Base-by-base conservation (phyloP, 1,140 invertebrate species). In the Epicauta chinensis region DNA sequence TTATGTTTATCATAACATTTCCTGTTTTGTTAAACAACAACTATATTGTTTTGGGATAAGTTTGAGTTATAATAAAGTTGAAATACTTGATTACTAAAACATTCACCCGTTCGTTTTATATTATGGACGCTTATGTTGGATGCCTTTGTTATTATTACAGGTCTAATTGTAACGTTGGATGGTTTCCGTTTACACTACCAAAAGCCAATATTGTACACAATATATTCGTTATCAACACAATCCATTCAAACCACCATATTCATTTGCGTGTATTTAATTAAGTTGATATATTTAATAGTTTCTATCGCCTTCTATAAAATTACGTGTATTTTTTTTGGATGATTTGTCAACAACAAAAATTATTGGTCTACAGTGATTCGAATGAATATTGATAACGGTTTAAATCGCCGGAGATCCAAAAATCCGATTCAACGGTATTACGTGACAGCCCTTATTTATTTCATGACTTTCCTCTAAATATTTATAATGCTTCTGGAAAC, bases 381-480 rank as follows among this genome's bases (percentile, higher is more conserved):
- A 23, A 23, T 23, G 23, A 23, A 23, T 23, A 23, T 23, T 23
- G 23, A 23, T 23, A 23, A 5, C 23, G 4, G 4, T 23, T 23
- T 23, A 23, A 7, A 23, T 23, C 4, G 7, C 4, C 23, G 7
- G 23, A 23, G 23, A 23, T 23, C 23, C 4, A 3, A 5, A 7
- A 5, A 23, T 0, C 23, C 23, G 40, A 52, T 45, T 41, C 39
- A 43, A 42, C 29, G 9, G 11, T 17, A 45, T 45, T 30, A 35
- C 23, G 46, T 40, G 55, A 53, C 50, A 49, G 34, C 38, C 45
- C 36, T 53, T 53, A 57, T 57, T 57, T 57, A 57, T 57, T 57
- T 57, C 55, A 57, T 57, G 55, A 57, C 53, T 57, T 57, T 39
- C 51, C 55, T 57, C 55, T 57, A 57, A 57, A 57, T 57, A 57